phyloP scores from a whole-genome alignment of 1,140 invertebrate genomes.

The Lepidotrigona ventralis region DNA sequence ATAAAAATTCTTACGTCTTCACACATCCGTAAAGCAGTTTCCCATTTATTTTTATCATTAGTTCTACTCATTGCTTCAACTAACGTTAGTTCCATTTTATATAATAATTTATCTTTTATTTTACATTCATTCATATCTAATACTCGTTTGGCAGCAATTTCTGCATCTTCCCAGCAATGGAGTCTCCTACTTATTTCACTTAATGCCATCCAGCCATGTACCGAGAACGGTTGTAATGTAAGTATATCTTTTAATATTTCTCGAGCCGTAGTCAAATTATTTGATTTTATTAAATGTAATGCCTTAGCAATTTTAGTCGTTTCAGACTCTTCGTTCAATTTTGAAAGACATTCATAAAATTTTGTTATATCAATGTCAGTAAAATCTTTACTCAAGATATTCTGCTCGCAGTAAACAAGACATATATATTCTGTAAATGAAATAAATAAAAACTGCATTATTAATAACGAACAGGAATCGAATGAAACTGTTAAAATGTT shows the following conservation, averaged over 20 bases:
- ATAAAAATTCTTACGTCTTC: conserved; percentile 68
- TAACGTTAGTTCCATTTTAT: conserved; percentile 67
- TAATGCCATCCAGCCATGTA: conserved; percentile 78
- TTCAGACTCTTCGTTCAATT: conserved; percentile 81
- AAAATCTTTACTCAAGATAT: conserved; percentile 72
- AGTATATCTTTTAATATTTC: conserved; percentile 77
- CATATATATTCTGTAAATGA: conserved; percentile 82
- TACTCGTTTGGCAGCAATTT: conserved; percentile 79
- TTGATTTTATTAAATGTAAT: conserved; percentile 79
- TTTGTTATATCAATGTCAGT: conserved; percentile 77
- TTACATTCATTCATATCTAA: conserved; percentile 66
- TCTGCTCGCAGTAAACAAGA: conserved; percentile 80
- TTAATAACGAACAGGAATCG: too few relatives aligned
- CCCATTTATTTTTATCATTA: conserved; percentile 79
- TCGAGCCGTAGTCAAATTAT: conserved; percentile 81
- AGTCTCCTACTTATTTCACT: conserved; percentile 81
- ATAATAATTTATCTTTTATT: conserved; percentile 60
- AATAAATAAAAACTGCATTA: conserved; percentile 30
- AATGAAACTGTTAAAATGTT: too few relatives aligned
- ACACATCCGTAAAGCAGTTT: conserved; percentile 75
- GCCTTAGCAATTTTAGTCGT: conserved; percentile 83
- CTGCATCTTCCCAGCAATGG: conserved; percentile 82
- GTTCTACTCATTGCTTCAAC: conserved; percentile 75
- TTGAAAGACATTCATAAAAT: conserved; percentile 78
- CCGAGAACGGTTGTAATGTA: conserved; percentile 65